phyloP scores from a whole-genome alignment of 1,140 invertebrate species.

The Meteorus sp. region DNA sequence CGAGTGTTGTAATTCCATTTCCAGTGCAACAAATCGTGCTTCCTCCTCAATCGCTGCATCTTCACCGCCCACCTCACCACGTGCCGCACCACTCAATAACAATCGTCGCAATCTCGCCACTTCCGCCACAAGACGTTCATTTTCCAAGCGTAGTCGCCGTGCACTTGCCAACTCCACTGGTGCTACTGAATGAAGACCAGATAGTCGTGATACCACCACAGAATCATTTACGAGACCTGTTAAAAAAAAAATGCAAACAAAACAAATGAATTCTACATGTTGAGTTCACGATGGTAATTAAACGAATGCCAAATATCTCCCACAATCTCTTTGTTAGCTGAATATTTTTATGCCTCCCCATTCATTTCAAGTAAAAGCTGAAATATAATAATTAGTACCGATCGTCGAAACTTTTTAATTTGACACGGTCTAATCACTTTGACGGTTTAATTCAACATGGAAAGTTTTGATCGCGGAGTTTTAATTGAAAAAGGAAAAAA shows the following conservation, averaged over 20 bases:
- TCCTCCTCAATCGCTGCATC: slow-evolving; percentile 61
- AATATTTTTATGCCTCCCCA: too few relatives aligned
- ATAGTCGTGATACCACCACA: slow-evolving; percentile 49
- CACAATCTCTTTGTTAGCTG: too few relatives aligned
- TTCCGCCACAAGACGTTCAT: slow-evolving; percentile 70
- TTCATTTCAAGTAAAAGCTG: too few relatives aligned
- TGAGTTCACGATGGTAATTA: too few relatives aligned
- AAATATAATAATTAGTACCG: too few relatives aligned
- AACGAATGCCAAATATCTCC: too few relatives aligned
- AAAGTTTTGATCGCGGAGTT: neutral
- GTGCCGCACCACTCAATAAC: slow-evolving; percentile 63
- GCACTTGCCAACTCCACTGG: slow-evolving; percentile 53
- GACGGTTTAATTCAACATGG: neutral
- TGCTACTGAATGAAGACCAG: slow-evolving; percentile 47
- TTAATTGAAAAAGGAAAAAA: slow-evolving; percentile 8
- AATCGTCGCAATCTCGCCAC: slow-evolving; percentile 64
- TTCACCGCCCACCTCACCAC: slow-evolving; percentile 60
- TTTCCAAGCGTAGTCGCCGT: slow-evolving; percentile 66
- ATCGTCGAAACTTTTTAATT: slow-evolving; percentile 17
- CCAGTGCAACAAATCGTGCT: slow-evolving; percentile 60
- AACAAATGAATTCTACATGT: neutral
- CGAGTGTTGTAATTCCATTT: slow-evolving; percentile 64
- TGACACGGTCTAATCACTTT: neutral
- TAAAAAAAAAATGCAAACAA: slow-evolving; percentile 5
- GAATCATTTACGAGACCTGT: slow-evolving; percentile 50